Conservation (phyloP, 23 tunicate species). For the Aplidium turbinatum region DNA sequence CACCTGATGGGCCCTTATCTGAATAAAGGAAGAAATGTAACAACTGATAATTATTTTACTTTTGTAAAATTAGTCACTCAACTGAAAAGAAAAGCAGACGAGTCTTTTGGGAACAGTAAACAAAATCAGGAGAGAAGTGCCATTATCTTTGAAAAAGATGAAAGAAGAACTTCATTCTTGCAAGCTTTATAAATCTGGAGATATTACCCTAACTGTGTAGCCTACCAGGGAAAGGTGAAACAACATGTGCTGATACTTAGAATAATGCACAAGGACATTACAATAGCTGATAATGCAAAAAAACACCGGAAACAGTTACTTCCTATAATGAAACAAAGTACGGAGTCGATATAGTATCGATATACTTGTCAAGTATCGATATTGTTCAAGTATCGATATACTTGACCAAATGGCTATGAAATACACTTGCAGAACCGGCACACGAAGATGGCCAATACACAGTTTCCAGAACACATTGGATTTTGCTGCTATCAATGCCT, state of each 20-base stretch:
- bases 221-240: constrained; percentile 29
- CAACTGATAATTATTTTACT: constrained; percentile 35
- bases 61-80: constrained; percentile 9
- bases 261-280: too few relatives aligned
- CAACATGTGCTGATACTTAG: too few relatives aligned
- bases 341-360: too few relatives aligned
- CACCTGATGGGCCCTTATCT: constrained; percentile 24
- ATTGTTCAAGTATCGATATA: too few relatives aligned
- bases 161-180: constrained; percentile 23
- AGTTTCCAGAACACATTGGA: constrained; percentile 18
- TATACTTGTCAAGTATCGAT: too few relatives aligned
- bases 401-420: constrained; percentile 23
- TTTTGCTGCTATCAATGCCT: constrained; percentile 34
- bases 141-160: constrained; percentile 16
- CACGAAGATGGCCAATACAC: constrained; percentile 36
- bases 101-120: constrained; percentile 14
- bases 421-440: constrained; percentile 35
- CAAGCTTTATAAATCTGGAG: constrained; percentile 31
- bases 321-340: too few relatives aligned
- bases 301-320: too few relatives aligned
- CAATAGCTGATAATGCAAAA: too few relatives aligned
- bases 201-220: constrained; percentile 14
- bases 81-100: constrained; percentile 16
- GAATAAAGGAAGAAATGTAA: constrained; percentile 21
- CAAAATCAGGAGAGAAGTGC: constrained; percentile 30